phyloP scores from a whole-genome alignment of 2,888 invertebrate genomes.

The Platynereis dumerilii region DNA sequence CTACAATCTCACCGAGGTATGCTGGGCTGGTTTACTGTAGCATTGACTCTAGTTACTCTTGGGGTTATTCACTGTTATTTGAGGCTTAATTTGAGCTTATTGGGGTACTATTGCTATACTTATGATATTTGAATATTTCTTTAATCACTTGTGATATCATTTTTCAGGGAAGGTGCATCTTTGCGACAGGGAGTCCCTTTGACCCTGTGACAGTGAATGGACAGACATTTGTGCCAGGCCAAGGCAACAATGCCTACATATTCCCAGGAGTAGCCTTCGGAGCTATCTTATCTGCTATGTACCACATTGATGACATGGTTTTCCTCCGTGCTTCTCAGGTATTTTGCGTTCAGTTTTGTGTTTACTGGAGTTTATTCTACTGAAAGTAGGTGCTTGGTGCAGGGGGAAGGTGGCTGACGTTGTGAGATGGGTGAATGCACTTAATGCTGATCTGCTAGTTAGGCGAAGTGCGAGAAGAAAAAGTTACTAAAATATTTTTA shows the following conservation, averaged over 20 bases:
- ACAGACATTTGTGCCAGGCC: constrained; percentile 86
- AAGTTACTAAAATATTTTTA: too few species aligned
- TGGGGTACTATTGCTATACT: too few species aligned
- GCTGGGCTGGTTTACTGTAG: too few species aligned
- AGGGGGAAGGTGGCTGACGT: neutral
- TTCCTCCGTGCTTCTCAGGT: constrained; percentile 95
- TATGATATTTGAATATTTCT: too few species aligned
- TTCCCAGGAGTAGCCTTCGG: constrained; percentile 90
- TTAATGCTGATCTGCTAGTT: too few species aligned
- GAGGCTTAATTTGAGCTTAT: too few species aligned
- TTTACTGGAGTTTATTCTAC: neutral
- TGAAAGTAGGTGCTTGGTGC: neutral
- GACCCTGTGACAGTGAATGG: constrained; percentile 81
- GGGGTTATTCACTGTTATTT: too few species aligned
- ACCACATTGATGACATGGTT: constrained; percentile 91
- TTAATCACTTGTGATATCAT: too few species aligned
- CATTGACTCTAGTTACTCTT: too few species aligned
- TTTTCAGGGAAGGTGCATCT: constrained; percentile 85
- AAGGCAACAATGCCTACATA: constrained; percentile 72
- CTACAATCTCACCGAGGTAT: constrained; percentile 82
- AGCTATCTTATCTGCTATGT: constrained; percentile 87
- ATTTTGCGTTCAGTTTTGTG: constrained; percentile 2
- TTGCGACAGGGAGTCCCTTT: constrained; percentile 96
- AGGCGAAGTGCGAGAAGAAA: too few species aligned
- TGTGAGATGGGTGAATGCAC: too few species aligned